These are phyloP conservation scores for Lithophane ornitopus DNA, from an alignment of 2,888 invertebrate species.

Conservation along the genomic window DNA sequence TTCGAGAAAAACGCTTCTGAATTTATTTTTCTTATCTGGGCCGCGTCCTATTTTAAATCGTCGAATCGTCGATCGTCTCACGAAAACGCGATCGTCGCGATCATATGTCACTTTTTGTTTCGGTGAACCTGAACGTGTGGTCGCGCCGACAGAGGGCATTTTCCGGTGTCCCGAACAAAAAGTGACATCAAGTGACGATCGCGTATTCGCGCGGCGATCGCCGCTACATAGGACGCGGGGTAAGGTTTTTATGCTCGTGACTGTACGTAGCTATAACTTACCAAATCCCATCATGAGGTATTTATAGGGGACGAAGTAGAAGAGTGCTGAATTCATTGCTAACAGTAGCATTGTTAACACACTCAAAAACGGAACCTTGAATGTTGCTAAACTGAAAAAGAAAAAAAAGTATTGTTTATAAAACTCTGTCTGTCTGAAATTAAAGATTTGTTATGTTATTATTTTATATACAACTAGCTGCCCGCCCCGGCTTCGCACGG, in stretches of 20 bases:
- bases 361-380: constrained; percentile 85
- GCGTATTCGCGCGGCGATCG: no score
- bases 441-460: neutral
- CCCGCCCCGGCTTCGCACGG: no score
- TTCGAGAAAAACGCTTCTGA: neutral
- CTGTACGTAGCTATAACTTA: constrained; percentile 67
- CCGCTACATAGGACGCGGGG: no score
- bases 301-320: constrained; percentile 82
- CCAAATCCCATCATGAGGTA: constrained; percentile 84
- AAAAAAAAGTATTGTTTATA: neutral
- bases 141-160: no score
- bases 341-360: constrained; percentile 80
- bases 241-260: neutral
- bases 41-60: no score
- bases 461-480: neutral
- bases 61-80: no score
- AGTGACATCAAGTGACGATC: no score
- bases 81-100: no score
- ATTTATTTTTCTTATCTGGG: neutral
- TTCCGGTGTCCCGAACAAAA: no score
- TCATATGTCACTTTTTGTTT: no score
- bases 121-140: no score
- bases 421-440: neutral
- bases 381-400: constrained; percentile 82
- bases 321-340: constrained; percentile 69